Conservation (phyloP, 2,113 vertebrate genomes). For the Varanus komodoensis region DNA sequence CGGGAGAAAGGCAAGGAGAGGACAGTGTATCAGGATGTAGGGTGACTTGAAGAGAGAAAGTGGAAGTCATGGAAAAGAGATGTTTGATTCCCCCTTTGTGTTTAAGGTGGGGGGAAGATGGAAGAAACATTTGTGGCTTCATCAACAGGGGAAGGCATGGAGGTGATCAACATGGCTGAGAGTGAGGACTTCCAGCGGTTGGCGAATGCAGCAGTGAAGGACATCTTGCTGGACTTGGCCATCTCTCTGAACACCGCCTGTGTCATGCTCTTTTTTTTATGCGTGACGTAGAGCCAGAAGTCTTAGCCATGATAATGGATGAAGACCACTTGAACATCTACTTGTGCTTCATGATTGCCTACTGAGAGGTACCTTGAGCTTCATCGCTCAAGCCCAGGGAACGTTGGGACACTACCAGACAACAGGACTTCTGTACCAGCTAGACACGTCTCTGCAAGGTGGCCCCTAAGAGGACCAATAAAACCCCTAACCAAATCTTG, state of each 20-base stretch:
- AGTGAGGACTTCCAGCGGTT: conserved; percentile 27
- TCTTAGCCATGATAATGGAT: conserved; percentile 42
- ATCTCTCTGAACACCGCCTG: conserved; percentile 60
- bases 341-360: conserved; percentile 54
- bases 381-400: neutral
- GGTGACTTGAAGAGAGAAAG: neutral
- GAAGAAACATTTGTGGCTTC: conserved; percentile 76
- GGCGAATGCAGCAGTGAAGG: neutral
- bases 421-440: neutral
- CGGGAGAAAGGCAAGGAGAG: neutral
- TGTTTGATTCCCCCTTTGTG: rapidly evolving
- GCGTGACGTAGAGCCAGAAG: conserved; percentile 48
- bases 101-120: conserved; percentile 67
- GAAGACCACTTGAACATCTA: conserved; percentile 49
- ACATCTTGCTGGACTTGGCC: conserved; percentile 43
- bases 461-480: conserved; percentile 35
- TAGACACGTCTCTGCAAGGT: neutral
- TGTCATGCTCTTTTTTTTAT: conserved; percentile 61
- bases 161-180: conserved; percentile 72
- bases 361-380: conserved; percentile 11
- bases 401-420: neutral
- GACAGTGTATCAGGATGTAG: neutral
- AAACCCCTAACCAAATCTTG: conserved; percentile 28
- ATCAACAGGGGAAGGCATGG: conserved; percentile 71
- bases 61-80: neutral